phyloP scores from a whole-genome alignment of 2,113 vertebrate species.

The Nannobrachium achirus region DNA sequence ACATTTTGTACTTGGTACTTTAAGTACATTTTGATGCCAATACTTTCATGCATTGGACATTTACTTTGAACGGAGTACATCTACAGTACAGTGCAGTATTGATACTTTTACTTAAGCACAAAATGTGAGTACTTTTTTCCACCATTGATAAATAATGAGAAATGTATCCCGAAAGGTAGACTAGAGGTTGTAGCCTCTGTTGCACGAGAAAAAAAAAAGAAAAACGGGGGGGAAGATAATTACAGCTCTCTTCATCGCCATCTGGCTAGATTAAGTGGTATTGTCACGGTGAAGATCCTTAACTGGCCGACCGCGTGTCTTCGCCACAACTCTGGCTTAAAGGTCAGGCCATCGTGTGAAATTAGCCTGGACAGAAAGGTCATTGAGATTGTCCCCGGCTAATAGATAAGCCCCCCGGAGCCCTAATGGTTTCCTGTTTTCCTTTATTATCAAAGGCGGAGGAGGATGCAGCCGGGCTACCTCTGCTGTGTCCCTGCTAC shows the following conservation, averaged over 20 bases:
- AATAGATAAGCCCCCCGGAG: constrained; percentile 67
- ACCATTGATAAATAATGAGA: too few species aligned
- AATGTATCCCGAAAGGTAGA: too few species aligned
- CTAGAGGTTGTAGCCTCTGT: too few species aligned
- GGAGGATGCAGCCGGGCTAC: constrained; percentile 38
- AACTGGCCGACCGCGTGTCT: constrained; percentile 51
- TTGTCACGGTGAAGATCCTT: constrained; percentile 63
- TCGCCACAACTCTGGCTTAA: constrained; percentile 63
- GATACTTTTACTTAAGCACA: too few species aligned
- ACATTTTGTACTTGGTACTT: too few species aligned
- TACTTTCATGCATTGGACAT: too few species aligned
- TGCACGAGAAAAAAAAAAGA: too few species aligned
- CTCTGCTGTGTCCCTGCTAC: constrained; percentile 30
- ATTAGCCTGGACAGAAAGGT: constrained; percentile 81
- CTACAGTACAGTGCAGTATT: too few species aligned
- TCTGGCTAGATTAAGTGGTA: constrained; percentile 45
- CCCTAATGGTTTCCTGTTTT: constrained; percentile 74
- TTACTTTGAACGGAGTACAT: too few species aligned
- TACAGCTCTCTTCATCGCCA: constrained; percentile 48
- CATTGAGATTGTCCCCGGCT: constrained; percentile 71
- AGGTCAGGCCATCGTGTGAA: constrained; percentile 79
- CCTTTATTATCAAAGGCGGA: constrained; percentile 50
- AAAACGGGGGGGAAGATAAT: constrained; percentile 60
- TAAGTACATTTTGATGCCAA: too few species aligned
- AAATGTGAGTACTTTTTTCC: too few species aligned